Conservation (phyloP, 2,113 vertebrate species). For the Melanocharis versteri region DNA sequence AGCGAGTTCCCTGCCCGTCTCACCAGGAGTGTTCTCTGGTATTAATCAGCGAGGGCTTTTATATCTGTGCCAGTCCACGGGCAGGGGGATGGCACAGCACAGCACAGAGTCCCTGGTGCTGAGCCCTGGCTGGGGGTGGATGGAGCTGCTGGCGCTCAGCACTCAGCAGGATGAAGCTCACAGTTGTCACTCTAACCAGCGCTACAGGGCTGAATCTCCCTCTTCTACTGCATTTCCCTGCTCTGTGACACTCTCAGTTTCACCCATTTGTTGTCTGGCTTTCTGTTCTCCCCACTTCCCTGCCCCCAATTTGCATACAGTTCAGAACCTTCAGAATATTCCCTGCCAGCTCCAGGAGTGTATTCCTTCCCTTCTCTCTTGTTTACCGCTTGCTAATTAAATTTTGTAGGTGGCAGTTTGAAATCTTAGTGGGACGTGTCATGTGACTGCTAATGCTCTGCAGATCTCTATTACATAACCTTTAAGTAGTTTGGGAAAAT, state of each 20-base stretch:
- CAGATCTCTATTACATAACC: constrained; percentile 70
- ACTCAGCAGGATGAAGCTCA: not conserved
- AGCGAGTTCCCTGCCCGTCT: not conserved
- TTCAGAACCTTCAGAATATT: not conserved
- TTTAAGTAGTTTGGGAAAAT: constrained; percentile 65
- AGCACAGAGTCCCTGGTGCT: not conserved
- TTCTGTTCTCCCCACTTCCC: not conserved
- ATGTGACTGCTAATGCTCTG: constrained; percentile 57
- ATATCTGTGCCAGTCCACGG: too few relatives aligned
- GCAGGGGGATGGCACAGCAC: not conserved
- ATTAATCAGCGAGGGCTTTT: not conserved
- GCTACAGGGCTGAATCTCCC: not conserved
- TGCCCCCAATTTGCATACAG: not conserved
- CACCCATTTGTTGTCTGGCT: not conserved
- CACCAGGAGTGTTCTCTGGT: not conserved
- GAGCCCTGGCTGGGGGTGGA: not conserved
- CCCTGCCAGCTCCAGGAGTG: not conserved
- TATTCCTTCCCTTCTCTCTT: not conserved
- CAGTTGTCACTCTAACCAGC: not conserved
- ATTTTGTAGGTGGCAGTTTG: constrained; percentile 49
- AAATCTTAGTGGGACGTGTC: constrained; percentile 60
- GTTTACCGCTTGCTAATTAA: constrained; percentile 53
- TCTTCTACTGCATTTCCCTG: not conserved
- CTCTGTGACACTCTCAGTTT: not conserved
- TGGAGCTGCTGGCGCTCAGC: not conserved